These are phyloP conservation scores for Pedicia rivosa DNA, from an alignment of 2,888 invertebrate species.

Conservation along the genomic window DNA sequence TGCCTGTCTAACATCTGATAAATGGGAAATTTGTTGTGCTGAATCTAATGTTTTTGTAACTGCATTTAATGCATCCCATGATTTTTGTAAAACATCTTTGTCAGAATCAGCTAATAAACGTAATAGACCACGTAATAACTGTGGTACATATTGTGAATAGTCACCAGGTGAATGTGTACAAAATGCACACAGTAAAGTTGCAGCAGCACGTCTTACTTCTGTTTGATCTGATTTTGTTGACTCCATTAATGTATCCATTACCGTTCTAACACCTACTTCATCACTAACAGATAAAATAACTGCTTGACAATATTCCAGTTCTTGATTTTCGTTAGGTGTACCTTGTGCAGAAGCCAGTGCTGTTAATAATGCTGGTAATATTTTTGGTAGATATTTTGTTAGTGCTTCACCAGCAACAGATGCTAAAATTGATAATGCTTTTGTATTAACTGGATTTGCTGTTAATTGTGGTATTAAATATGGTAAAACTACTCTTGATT, in stretches of 20 bases:
- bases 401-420: slow-evolving; percentile 90
- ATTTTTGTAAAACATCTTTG: slow-evolving; percentile 62
- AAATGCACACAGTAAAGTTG: slow-evolving; percentile 76
- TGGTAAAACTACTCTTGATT: slow-evolving; percentile 87
- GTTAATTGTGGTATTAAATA: slow-evolving; percentile 92
- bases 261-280: slow-evolving; percentile 71
- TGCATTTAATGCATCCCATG: slow-evolving; percentile 83
- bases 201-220: slow-evolving; percentile 60
- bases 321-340: slow-evolving; percentile 45
- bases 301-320: slow-evolving; percentile 81
- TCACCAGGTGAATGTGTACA: slow-evolving; percentile 81
- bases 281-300: slow-evolving; percentile 85
- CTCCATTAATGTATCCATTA: slow-evolving; percentile 73
- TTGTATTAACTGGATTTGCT: slow-evolving; percentile 75
- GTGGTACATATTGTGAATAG: slow-evolving; percentile 73
- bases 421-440: slow-evolving; percentile 84
- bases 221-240: slow-evolving; percentile 48
- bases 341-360: slow-evolving; percentile 57
- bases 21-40: slow-evolving; percentile 70
- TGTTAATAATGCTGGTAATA: slow-evolving; percentile 75
- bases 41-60: slow-evolving; percentile 78
- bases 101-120: slow-evolving; percentile 71
- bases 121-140: slow-evolving; percentile 73
- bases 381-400: slow-evolving; percentile 76
- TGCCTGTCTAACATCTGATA: slow-evolving; percentile 81